Evolutionary conservation across 2,113 vertebrate genomes (phyloP), one percentile per base, ranked within the genome.

Genomic region (Cheilinus undulatus): DNA sequence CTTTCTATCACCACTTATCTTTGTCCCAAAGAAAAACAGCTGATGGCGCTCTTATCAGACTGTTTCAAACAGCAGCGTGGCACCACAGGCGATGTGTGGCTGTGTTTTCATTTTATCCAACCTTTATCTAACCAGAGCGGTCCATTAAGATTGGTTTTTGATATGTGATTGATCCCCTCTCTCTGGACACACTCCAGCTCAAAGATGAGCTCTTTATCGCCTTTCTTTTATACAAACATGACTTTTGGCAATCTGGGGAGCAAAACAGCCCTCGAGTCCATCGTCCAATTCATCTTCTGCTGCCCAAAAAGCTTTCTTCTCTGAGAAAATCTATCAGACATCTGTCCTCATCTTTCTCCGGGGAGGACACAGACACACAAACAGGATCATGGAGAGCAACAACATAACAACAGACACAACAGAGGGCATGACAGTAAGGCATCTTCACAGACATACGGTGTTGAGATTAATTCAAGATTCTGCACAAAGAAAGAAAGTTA

Each of bases 101-200:
- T 60, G n/a, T 45, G 26, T 48, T 77, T 56, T 40, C 27, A 28
- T 68, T 72, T 66, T 20, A 50, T 78, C 69, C 65, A 27, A 19
- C 28, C 63, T 64, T 69, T 81, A 85, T 87, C 71, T 52, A 69
- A 69, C 49, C 50, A 74, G 74, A 52, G 57, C 3, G 67, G 8
- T 58, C 63, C 69, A 82, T 82, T 82, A 80, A 76, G 80, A 87
- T 87, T 34, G 34, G n/a, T 9, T 30, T 60, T 71, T 82, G 78
- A 86, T 83, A 77, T 53, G 69, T 40, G 45, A 73, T 67, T 63
- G 83, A 86, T 84, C 50, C 3, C 11, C 61, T 78, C 62, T 60
- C 65, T 50, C 36, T 46, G 45, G 34, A 61, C 53, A 62, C 22
- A 57, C 50, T 67, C 7, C 28, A 59, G 59, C 46, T 68, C 27